Conservation (phyloP, 2,888 invertebrate genomes). For the Metopia argyrocephala region DNA sequence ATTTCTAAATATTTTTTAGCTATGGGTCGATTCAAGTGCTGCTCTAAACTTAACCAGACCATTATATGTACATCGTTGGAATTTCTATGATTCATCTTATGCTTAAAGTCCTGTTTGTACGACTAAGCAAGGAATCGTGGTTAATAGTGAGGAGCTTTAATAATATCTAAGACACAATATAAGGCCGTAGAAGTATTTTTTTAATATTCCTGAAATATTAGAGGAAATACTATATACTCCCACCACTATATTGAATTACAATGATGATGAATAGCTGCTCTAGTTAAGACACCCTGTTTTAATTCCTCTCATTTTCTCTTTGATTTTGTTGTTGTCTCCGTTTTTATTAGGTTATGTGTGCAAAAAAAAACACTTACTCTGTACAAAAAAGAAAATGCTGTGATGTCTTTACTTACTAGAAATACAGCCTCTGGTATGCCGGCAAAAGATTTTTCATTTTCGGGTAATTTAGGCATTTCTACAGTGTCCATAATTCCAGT, state of each 20-base stretch:
- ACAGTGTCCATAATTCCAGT: conserved; percentile 75
- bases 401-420: conserved; percentile 83
- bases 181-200: too few species aligned
- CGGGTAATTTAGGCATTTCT: conserved; percentile 77
- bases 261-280: conserved; percentile 62
- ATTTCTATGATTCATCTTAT: too few species aligned
- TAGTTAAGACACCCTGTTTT: conserved; percentile 55
- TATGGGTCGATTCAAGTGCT: too few species aligned
- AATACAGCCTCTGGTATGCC: conserved; percentile 93
- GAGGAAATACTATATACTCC: too few species aligned
- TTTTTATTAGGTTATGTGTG: conserved; percentile 63
- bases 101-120: too few species aligned
- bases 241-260: neutral
- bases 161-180: too few species aligned
- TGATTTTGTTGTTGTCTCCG: conserved; percentile 21
- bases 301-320: neutral
- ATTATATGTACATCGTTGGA: too few species aligned
- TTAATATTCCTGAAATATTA: too few species aligned
- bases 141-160: too few species aligned
- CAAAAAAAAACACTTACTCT: conserved; percentile 17
- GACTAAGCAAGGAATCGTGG: too few species aligned
- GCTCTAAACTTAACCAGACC: too few species aligned
- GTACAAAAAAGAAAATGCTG: conserved; percentile 15
- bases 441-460: conserved; percentile 82
- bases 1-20: too few species aligned